Evolutionary conservation across 2,888 invertebrate species (phyloP).

Genomic region (Eustalomyia histrio): DNA sequence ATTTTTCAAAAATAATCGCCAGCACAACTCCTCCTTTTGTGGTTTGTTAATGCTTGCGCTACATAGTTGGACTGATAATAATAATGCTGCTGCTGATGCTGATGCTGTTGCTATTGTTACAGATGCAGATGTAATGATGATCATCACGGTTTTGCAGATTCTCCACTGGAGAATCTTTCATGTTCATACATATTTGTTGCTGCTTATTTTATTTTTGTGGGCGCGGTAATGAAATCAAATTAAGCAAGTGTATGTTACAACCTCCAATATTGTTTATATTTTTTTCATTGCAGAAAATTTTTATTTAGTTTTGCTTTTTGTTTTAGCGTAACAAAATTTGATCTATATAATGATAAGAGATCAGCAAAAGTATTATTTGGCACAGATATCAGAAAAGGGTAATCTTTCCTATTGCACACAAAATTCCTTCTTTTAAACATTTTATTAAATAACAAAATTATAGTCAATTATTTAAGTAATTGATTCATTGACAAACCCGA

Average conservation of each 20-base stretch:
- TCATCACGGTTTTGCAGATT: constrained; percentile 41
- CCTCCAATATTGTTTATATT: constrained; percentile 62
- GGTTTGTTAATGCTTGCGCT: constrained; percentile 61
- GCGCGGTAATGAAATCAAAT: constrained; percentile 80
- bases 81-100: constrained; percentile 6
- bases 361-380: no score
- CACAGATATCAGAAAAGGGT: no score
- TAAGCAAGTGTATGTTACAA: constrained; percentile 76
- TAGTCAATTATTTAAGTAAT: no score
- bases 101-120: constrained; percentile 19
- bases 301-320: no score
- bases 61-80: constrained; percentile 37
- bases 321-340: no score
- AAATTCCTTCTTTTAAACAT: no score
- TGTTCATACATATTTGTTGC: neutral
- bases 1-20: constrained; percentile 54
- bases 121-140: constrained; percentile 24
- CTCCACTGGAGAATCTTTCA: neutral
- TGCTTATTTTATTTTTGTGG: constrained; percentile 66
- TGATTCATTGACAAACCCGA: no score
- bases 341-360: no score
- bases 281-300: neutral
- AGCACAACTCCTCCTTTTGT: constrained; percentile 65
- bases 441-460: no score
- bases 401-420: no score